Evolutionary conservation across 2,888 invertebrate species (phyloP), one percentile per base, ranked within the genome.

Genomic region (Pimpla rufipes): DNA sequence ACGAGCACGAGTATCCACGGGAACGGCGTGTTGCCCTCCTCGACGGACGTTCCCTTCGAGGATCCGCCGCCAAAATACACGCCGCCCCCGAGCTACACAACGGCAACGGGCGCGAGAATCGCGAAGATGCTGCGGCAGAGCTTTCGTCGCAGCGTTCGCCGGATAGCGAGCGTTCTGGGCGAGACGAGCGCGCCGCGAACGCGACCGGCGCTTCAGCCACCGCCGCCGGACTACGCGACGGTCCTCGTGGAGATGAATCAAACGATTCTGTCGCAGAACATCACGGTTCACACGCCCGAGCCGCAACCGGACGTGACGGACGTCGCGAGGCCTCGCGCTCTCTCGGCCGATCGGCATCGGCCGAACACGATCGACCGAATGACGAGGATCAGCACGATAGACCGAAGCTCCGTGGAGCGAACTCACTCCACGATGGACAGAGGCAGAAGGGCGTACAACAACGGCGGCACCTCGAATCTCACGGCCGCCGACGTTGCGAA

Each of bases 21-120:
- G 11, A 92, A 92, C 64, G 92, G 92, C 11, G 88, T 91, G 40
- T 79, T 92, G 8, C 88, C 92, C 0, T 81, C 90, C 1, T 90
- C 90, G 21, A 90, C 90, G 13, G 93, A 93, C 67, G 87, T 93
- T 35, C 92, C 93, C 10, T 92, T 94, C 57, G 95, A 96, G 89
- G 98, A 98, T 94, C 97, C 97, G 1, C 98, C 98, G 3, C 98
- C 98, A 68, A 98, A 98, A 93, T 98, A 98, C 93, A 98, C 98
- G 0, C 98, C 98, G 0, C 98, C 98, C 1, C 98, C 98, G 0
- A 97, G 97, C 0, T 98, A 98, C 92, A 97, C 98, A 40, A 98
- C 98, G 4, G 98, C 98, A 0, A 98, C 98, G 0, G 98, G 98
- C 0, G 97, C 97, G 0, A 94, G 97, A 50, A 95, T 98, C 79